These are phyloP conservation scores for Euwallacea similis DNA, from an alignment of 1,140 invertebrate genomes.

Conservation along the genomic window DNA sequence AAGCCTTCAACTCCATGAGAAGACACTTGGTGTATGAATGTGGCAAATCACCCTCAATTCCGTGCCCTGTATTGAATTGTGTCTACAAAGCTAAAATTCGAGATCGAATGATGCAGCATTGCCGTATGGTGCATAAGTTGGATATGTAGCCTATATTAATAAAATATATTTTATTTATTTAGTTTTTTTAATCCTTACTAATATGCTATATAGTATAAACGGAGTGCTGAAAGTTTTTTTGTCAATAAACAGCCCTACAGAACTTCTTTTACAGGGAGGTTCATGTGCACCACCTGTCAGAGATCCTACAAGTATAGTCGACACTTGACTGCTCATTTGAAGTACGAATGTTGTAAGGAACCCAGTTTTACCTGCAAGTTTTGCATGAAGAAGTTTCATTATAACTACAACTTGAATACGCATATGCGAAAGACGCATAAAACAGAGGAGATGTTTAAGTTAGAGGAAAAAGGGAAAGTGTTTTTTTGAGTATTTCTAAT, in stretches of 20 bases:
- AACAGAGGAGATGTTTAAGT: no score
- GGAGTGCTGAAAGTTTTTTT: no score
- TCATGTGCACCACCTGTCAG: slow-evolving; percentile 54
- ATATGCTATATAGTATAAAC: no score
- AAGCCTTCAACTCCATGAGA: slow-evolving; percentile 53
- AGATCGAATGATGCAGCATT: slow-evolving; percentile 56
- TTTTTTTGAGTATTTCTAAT: no score
- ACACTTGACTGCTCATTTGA: slow-evolving; percentile 63
- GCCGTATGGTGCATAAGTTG: slow-evolving; percentile 51
- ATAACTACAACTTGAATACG: slow-evolving; percentile 43
- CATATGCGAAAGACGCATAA: slow-evolving; percentile 21
- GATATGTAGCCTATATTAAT: slow-evolving; percentile 10
- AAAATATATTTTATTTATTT: no score
- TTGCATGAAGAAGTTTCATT: slow-evolving; percentile 52
- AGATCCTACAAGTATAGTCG: slow-evolving; percentile 66
- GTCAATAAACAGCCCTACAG: no score
- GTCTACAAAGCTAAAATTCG: slow-evolving; percentile 52
- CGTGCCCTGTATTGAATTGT: slow-evolving; percentile 60
- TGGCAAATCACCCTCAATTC: slow-evolving; percentile 56
- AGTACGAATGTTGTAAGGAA: slow-evolving; percentile 52
- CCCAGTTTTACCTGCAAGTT: slow-evolving; percentile 42
- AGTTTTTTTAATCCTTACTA: no score
- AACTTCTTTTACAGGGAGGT: background rate
- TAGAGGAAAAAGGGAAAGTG: no score
- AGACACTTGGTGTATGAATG: slow-evolving; percentile 62